Percentiles rank a stretch among this genome's conserved stretches.
Evolutionary conservation across 2,113 vertebrate genomes (phyloP).

Genomic region (Orthochromis indermauri): DNA sequence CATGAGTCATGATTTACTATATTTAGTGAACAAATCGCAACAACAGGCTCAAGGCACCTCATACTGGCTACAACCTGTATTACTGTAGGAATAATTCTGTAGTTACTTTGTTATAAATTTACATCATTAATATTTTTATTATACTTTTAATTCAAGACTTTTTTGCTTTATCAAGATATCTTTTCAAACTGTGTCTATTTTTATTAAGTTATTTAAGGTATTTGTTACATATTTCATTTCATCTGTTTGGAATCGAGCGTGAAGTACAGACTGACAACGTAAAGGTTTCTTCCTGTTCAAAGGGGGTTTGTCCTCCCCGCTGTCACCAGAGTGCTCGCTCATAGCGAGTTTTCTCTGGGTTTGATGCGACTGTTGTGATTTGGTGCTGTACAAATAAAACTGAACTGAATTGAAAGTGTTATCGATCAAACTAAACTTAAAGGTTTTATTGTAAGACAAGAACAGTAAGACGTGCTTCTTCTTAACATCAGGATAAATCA

Average conservation of each 20-base stretch:
- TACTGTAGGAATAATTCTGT: background rate
- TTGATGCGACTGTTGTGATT: background rate
- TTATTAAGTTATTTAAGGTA: background rate
- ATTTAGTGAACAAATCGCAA: background rate
- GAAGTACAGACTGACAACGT: rapidly evolving
- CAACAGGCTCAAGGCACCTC: background rate
- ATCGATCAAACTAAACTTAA: background rate
- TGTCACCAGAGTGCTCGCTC: background rate
- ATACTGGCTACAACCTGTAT: background rate
- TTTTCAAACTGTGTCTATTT: background rate
- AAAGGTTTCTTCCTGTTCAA: background rate
- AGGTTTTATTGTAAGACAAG: constrained; percentile 38
- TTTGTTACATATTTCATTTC: background rate
- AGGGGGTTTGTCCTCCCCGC: background rate
- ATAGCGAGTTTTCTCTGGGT: background rate
- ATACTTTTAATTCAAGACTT: rapidly evolving
- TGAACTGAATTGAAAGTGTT: background rate
- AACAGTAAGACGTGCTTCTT: background rate
- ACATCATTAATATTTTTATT: background rate
- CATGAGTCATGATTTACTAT: background rate
- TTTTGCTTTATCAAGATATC: background rate
- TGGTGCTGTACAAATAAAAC: background rate
- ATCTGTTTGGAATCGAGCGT: background rate
- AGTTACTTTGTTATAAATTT: background rate
- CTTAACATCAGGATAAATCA: background rate